phyloP scores from a whole-genome alignment of 2,888 invertebrate genomes.

The Heliconius ethilla region DNA sequence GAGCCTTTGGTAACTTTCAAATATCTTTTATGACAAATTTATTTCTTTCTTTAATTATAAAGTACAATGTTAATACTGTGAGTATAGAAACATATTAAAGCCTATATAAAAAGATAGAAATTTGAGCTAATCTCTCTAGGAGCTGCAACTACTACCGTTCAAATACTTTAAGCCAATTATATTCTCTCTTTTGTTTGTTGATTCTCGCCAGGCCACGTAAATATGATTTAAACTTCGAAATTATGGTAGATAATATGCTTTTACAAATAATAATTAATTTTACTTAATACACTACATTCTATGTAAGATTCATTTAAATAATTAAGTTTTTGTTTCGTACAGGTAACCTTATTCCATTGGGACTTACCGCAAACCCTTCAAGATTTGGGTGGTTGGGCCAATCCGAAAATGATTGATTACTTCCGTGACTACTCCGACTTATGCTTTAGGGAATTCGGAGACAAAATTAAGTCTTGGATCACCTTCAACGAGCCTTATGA shows the following conservation, averaged over 20 bases:
- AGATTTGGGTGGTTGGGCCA: slow-evolving; percentile 81
- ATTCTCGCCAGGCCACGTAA: not conserved
- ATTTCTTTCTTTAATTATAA: not conserved
- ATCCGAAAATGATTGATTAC: slow-evolving; percentile 78
- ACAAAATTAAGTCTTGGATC: slow-evolving; percentile 84
- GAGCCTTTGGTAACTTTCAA: slow-evolving; percentile 79
- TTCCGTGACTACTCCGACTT: slow-evolving; percentile 81
- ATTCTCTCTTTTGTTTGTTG: not conserved
- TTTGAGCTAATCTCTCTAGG: not conserved
- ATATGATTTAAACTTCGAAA: not conserved
- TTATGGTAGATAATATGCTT: not conserved
- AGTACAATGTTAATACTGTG: not conserved
- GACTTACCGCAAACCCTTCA: slow-evolving; percentile 84
- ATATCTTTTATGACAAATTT: not conserved
- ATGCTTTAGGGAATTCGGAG: slow-evolving; percentile 81
- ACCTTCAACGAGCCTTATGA: slow-evolving; percentile 86
- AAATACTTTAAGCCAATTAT: not conserved
- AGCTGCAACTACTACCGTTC: not conserved
- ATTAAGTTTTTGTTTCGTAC: slow-evolving; percentile 32
- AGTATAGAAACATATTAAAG: not conserved
- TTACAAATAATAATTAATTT: too few species aligned
- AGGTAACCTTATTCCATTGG: slow-evolving; percentile 86
- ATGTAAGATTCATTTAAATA: too few species aligned
- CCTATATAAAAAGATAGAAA: not conserved
- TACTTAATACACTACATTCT: too few species aligned